Evolutionary conservation across 2,113 vertebrate species (phyloP).

Genomic region (Synchiropus splendidus): DNA sequence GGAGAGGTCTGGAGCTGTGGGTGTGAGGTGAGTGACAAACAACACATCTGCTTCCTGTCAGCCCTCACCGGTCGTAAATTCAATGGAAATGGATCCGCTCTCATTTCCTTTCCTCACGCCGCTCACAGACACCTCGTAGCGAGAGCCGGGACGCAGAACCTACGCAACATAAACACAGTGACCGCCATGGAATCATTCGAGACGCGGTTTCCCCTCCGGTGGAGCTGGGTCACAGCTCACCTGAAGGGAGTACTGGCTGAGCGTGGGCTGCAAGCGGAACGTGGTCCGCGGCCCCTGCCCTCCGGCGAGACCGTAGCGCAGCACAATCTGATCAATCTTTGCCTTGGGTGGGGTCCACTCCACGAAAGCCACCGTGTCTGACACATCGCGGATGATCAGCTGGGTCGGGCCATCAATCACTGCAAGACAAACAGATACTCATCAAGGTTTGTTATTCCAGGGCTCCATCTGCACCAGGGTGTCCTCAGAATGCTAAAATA

Average conservation of each 20-base stretch:
- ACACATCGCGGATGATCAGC: conserved; percentile 86
- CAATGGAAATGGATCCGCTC: conserved; percentile 72
- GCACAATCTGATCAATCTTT: conserved; percentile 84
- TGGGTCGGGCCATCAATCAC: conserved; percentile 88
- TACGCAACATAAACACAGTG: conserved; percentile 45
- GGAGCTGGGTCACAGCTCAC: conserved; percentile 37
- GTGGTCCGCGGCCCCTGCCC: conserved; percentile 80
- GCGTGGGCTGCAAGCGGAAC: conserved; percentile 87
- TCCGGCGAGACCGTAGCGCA: conserved; percentile 80
- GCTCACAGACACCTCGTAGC: conserved; percentile 77
- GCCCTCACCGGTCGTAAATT: conserved; percentile 85
- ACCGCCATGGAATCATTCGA: no score
- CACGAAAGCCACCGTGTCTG: conserved; percentile 91
- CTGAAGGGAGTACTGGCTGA: conserved; percentile 96
- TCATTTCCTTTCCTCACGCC: conserved; percentile 79
- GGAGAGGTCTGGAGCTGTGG: no score
- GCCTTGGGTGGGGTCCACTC: conserved; percentile 87
- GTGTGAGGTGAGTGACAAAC: no score
- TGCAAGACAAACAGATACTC: conserved; percentile 31
- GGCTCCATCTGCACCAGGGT: no score
- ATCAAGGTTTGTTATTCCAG: no score
- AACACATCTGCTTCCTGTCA: conserved; percentile 46
- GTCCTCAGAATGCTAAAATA: no score
- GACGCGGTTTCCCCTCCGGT: no score
- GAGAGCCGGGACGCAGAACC: conserved; percentile 82